A percentile compares a stretch with the other conserved stretches of the same genome.
Evolutionary conservation across 2,797 vertebrate genomes (phyloP).

Genomic region (Lophura swinhoii): DNA sequence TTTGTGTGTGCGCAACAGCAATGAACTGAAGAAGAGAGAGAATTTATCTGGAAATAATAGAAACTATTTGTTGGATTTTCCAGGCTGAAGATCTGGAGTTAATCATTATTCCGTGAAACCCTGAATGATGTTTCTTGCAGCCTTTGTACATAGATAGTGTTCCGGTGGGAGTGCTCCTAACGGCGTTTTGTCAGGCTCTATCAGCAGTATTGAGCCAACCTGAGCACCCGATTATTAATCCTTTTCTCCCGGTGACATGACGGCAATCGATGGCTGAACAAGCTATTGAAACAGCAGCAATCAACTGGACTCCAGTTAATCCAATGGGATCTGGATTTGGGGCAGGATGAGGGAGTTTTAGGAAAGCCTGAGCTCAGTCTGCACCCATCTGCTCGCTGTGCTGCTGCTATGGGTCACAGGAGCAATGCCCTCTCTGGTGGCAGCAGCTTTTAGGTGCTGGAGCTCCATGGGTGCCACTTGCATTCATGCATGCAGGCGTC

Average conservation of each 20-base stretch:
- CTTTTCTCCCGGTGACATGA: slow-evolving; percentile 82
- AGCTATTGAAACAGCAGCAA: slow-evolving; percentile 82
- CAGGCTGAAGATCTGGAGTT: slow-evolving; percentile 69
- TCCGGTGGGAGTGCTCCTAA: slow-evolving; percentile 76
- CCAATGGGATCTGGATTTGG: slow-evolving; percentile 61
- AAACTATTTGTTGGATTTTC: slow-evolving; percentile 63
- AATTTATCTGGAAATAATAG: slow-evolving; percentile 73
- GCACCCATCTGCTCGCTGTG: not conserved
- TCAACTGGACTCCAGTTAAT: slow-evolving; percentile 78
- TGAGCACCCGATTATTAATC: slow-evolving; percentile 84
- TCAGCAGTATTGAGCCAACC: slow-evolving; percentile 83
- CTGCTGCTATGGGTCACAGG: accelerated
- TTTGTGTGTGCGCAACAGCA: not conserved
- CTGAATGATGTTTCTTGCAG: slow-evolving; percentile 75
- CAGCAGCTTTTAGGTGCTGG: not conserved
- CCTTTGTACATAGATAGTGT: slow-evolving; percentile 58
- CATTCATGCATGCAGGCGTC: too few species aligned
- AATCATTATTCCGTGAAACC: slow-evolving; percentile 73
- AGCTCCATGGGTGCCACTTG: accelerated
- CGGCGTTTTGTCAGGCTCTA: slow-evolving; percentile 79
- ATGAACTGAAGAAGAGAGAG: not conserved
- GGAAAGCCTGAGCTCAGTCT: not conserved
- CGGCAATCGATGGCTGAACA: slow-evolving; percentile 83
- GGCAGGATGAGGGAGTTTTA: slow-evolving; percentile 5
- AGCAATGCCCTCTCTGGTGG: accelerated